These are phyloP conservation scores for Echeneis naucrates DNA, from an alignment of 2,797 vertebrate genomes.

Conservation along the genomic window DNA sequence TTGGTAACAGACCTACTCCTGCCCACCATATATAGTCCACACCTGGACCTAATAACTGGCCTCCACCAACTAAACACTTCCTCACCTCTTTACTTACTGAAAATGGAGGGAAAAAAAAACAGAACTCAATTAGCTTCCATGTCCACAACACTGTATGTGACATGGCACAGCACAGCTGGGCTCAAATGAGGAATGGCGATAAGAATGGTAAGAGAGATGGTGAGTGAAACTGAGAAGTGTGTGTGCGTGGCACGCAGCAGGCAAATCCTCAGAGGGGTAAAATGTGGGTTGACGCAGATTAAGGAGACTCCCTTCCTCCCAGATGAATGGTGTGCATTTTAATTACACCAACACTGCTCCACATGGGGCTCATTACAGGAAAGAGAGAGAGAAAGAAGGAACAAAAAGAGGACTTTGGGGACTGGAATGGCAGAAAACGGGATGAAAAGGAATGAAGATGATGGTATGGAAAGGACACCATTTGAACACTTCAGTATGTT, in stretches of 20 bases:
- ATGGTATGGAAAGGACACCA: constrained; percentile 43
- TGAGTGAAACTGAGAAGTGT: constrained; percentile 40
- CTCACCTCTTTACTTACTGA: constrained; percentile 10
- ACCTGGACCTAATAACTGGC: constrained; percentile 33
- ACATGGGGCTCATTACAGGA: constrained; percentile 76
- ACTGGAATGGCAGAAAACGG: constrained; percentile 37
- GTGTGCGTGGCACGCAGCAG: constrained; percentile 34
- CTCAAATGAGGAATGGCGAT: constrained; percentile 56
- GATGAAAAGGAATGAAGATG: constrained; percentile 51
- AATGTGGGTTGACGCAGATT: constrained; percentile 79
- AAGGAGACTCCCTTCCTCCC: constrained; percentile 82
- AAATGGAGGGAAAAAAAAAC: constrained; percentile 23
- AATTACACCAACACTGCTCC: constrained; percentile 77
- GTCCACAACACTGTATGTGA: constrained; percentile 25
- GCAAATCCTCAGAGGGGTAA: constrained; percentile 69
- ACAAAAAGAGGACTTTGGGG: constrained; percentile 13
- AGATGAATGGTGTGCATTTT: constrained; percentile 81
- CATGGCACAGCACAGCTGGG: constrained; percentile 50
- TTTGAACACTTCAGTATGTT: constrained; percentile 47
- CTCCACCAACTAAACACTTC: constrained; percentile 24
- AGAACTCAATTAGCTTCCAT: constrained; percentile 6
- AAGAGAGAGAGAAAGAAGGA: constrained; percentile 23
- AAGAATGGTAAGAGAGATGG: constrained; percentile 50
- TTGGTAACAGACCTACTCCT: constrained; percentile 26
- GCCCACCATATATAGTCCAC: constrained; percentile 21